A percentile compares a stretch with the other conserved stretches of the same genome.
Evolutionary conservation across 2,113 vertebrate genomes (phyloP).

Genomic region (Acrocephalus arundinaceus): DNA sequence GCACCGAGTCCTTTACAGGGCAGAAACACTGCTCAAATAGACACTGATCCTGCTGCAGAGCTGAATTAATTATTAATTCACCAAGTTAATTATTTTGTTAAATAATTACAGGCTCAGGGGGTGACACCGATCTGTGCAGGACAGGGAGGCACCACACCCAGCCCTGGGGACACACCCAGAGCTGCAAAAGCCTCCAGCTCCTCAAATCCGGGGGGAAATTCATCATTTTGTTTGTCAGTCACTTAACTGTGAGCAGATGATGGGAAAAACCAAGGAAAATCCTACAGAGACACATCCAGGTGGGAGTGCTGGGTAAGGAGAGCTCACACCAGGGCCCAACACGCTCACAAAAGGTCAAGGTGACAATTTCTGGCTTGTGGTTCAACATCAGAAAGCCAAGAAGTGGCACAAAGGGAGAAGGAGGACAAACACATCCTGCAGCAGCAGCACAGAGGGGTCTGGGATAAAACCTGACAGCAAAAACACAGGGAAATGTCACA

Average conservation of each 20-base stretch:
- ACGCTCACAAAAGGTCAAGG: fast-evolving
- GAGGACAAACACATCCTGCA: fast-evolving
- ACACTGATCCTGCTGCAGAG: background rate
- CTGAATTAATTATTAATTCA: too few species aligned
- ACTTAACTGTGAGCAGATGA: background rate
- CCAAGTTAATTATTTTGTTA: fast-evolving
- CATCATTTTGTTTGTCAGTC: background rate
- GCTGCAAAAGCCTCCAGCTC: background rate
- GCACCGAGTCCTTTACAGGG: fast-evolving
- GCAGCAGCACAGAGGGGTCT: background rate
- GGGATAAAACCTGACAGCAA: background rate
- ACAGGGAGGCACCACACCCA: background rate
- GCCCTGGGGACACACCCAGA: background rate
- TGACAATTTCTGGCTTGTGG: background rate
- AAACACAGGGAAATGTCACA: fast-evolving
- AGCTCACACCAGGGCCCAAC: background rate
- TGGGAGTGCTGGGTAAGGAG: fast-evolving
- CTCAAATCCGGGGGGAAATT: fast-evolving
- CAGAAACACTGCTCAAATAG: background rate
- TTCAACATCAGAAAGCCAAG: background rate
- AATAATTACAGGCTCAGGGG: background rate
- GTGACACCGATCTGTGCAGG: background rate
- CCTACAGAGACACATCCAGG: fast-evolving
- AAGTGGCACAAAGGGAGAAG: background rate
- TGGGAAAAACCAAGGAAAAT: background rate